Evolutionary conservation across 2,888 invertebrate genomes (phyloP), one percentile per base, ranked within the genome.

Genomic region (Drosophila pseudotakahashii): DNA sequence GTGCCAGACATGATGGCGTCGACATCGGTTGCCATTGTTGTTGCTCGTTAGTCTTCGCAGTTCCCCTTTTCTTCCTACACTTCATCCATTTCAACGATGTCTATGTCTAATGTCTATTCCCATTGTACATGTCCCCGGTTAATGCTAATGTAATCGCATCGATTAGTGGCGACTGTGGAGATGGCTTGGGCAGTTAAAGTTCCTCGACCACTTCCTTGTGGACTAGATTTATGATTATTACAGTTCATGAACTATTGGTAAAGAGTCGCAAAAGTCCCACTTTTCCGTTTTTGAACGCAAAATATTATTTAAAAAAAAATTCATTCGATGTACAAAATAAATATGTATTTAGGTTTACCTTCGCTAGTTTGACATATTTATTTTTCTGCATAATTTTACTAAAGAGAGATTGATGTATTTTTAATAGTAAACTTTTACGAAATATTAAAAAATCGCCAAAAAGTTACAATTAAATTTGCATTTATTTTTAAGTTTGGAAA

Each of bases 1-100:
- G 48, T 45, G 64, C 69, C 81, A 81, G 87, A 81, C 81, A 83
- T 52, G 72, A 57, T 75, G 88, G 88, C 81, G 88, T 63, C 81
- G 66, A 41, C 48, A 44, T 60, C 61, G 61, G 53, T 45, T 6
- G 32, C 34, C 58, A 58, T 59, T 62, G 73, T 52, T 37, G 58
- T 26, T 39, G 23, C 53, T 26, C 14, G 41, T 26, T 61, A 32
- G 63, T 47, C 55, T 52, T 26, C 52, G 2, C 9, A 51, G 51
- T 51, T 3, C 32, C 57, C 32, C 3, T 0, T 2, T 13, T n/a
- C 41, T 7, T 26, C 10, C 36, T 41, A 16, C 10, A 32, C 47
- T 26, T 26, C 6, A 5, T 26, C 26, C 26, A 47, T 47, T 47
- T 32, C 47, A 32, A 14, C 47, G 30, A 32, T 47, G 41, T 52